Evolutionary conservation across 2,113 vertebrate genomes (phyloP), one percentile per base, ranked within the genome.

Genomic region (Corythornis cristatus): DNA sequence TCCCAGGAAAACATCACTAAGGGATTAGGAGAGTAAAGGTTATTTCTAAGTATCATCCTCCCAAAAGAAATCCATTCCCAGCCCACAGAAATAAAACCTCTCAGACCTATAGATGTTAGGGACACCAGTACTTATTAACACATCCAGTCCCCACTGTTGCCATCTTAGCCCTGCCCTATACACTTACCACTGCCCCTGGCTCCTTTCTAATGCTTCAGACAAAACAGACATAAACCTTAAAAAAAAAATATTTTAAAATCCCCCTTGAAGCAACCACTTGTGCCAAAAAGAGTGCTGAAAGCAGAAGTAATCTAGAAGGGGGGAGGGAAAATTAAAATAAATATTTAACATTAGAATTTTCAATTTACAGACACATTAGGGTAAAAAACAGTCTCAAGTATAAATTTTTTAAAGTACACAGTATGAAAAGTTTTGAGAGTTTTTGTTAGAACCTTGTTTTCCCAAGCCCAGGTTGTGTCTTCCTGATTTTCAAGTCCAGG

Each of bases 21-120:
- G 35, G 60, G 1, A 0, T 3, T 65, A 19, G 5, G 3, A 78
- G n/a, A 74, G 11, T 11, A 67, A 89, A 33, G 1, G 3, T 2
- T 33, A 28, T 54, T 81, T 62, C 23, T 45, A 66, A 88, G 9
- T 11, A 54, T 29, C 33, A 76, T 4, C 1, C 8, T 2, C 7
- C 8, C 6, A 12, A 53, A 70, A 66, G 15, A 67, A 78, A 75
- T 51, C 15, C n/a, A 26, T 25, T 6, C 11, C 7, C 5, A 73
- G 4, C 6, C 21, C 16, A 17, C 10, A 64, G 12, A 65, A 65
- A 5, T 0, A 15, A 60, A 5, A 8, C 12, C 9, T 37, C 17
- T 67, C 7, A 78, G 20, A 35, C 8, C 3, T 8, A 25, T 3
- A 81, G n/a, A 9, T 5, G 1, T 74, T 42, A 56, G 8, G 64